Evolutionary conservation across 2,888 invertebrate genomes (phyloP).

Genomic region (Schizaphis graminum): DNA sequence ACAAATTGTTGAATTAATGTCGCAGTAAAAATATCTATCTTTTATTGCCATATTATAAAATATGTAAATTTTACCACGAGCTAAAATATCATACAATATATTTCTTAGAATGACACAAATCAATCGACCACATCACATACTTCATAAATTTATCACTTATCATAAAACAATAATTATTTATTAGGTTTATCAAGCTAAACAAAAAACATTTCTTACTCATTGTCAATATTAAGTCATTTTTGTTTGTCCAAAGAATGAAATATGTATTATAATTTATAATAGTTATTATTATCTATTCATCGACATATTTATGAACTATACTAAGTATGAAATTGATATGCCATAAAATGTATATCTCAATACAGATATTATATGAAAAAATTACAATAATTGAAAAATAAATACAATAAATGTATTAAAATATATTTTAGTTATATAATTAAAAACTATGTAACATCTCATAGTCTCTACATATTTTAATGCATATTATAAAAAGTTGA

Average conservation of each 20-base stretch:
- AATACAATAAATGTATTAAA: not conserved
- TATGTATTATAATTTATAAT: not conserved
- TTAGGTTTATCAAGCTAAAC: not conserved
- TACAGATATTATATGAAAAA: not conserved
- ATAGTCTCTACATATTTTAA: not conserved
- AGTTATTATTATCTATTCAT: not conserved
- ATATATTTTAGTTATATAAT: not conserved
- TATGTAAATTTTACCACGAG: not conserved
- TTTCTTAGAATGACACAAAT: not conserved
- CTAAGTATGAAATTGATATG: not conserved
- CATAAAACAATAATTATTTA: constrained; percentile 14
- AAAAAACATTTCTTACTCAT: not conserved
- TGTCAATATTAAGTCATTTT: not conserved
- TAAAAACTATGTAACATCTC: not conserved
- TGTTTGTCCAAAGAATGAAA: not conserved
- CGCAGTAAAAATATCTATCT: not conserved
- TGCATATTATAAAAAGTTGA: not conserved
- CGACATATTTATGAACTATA: not conserved
- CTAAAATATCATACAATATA: not conserved
- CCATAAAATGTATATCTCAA: not conserved
- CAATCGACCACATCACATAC: not conserved
- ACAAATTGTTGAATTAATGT: not conserved
- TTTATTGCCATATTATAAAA: not conserved
- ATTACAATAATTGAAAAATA: not conserved
- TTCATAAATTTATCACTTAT: not conserved